Base-by-base conservation (phyloP, 2,888 invertebrate species). In the Synanthedon myopaeformis region DNA sequence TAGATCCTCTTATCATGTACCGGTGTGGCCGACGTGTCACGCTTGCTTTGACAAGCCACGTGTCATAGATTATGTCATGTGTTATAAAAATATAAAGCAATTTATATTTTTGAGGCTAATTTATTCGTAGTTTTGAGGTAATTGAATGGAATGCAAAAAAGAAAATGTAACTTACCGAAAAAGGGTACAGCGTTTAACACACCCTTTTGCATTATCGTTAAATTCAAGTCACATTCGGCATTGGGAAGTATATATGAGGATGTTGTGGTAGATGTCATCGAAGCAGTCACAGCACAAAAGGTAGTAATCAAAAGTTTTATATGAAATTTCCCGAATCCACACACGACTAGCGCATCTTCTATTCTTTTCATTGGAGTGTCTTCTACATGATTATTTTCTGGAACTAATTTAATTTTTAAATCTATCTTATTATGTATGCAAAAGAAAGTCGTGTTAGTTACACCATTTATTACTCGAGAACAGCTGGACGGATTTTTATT, bases 141-240 rank as follows among this genome's bases (percentile, higher is more conserved):
- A 2, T 35, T 35, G 8, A 35, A 35, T 8, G 35, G 1, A 6
- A 35, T 8, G 35, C 35, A 35, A 35, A 10, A 28, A 6, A 28
- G 5, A 35, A 28, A 28, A 6, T 28, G 28, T 10, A 45, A 56
- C 70, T 64, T 61, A 77, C 79, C 77, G 55, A 74, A 61, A 62
- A 77, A 77, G 0, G 79, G 76, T 58, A 72, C 71, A 8, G 75
- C 73, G 52, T 72, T 76, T 1, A 77, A 55, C 12, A 74, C 51
- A 4, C 79, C 79, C 55, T 79, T 79, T 13, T 71, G 62, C 66
- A 74, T 70, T 23, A 73, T 70, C 12, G 61, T 65, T 76, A 79
- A 76, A 3, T 66, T 56, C 3, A 79, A 58, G 54, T 79, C 77
- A 55, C 79, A 79, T 56, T 79, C 79, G 0, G 79, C 77, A 41